phyloP scores from a whole-genome alignment of 2,888 invertebrate genomes.

The Monochamus alternatus region DNA sequence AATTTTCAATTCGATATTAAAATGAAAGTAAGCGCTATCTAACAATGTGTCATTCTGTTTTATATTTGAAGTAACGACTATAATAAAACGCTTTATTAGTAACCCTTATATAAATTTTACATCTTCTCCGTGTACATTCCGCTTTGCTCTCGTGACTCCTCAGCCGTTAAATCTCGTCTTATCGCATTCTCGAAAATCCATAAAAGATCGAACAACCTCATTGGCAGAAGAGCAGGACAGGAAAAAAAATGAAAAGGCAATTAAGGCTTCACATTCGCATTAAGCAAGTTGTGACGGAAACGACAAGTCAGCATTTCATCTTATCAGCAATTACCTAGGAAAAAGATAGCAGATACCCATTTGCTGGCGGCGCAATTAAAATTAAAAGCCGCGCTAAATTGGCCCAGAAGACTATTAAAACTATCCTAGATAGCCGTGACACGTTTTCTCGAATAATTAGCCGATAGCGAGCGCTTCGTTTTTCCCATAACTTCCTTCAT shows the following conservation, averaged over 20 bases:
- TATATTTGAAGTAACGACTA: too few species aligned
- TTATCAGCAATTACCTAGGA: constrained; percentile 31
- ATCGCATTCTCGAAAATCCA: neutral
- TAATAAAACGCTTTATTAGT: too few species aligned
- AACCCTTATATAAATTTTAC: neutral
- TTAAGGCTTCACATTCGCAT: neutral
- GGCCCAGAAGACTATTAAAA: constrained; percentile 56
- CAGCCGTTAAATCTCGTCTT: neutral
- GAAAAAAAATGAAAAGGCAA: neutral
- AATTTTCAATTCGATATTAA: too few species aligned
- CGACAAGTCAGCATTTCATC: neutral
- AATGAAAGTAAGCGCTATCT: too few species aligned
- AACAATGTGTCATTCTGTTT: too few species aligned
- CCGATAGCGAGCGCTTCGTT: constrained; percentile 58
- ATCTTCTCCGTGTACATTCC: neutral
- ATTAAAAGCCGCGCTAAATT: constrained; percentile 49
- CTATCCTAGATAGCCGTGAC: constrained; percentile 59
- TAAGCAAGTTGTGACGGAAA: neutral
- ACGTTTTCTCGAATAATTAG: constrained; percentile 63
- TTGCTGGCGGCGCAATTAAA: constrained; percentile 35
- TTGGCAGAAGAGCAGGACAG: neutral
- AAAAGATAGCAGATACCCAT: constrained; percentile 22
- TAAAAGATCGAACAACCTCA: neutral
- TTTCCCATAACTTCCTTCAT: constrained; percentile 61
- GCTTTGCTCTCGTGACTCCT: constrained; percentile 1